Base-by-base conservation (phyloP, 2,888 invertebrate genomes). In the Limnephilus auricula region DNA sequence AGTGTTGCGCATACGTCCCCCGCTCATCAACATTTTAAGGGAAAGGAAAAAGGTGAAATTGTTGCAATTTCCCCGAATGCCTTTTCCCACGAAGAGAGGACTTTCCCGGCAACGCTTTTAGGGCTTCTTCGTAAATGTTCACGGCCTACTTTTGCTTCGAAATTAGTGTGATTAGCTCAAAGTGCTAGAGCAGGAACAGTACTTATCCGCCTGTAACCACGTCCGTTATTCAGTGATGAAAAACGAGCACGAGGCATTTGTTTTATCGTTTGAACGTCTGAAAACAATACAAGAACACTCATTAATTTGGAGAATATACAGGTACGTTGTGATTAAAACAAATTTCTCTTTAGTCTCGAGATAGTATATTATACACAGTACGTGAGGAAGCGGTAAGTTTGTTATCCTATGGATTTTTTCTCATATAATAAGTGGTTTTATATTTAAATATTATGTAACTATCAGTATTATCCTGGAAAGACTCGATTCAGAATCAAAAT, bases 141-240 rank as follows among this genome's bases (percentile, higher is more conserved):
- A 89, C 89, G 78, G 37, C 30, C 25, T 79, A 37, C 79, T 50
- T 37, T n/a, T n/a, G 25, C 65, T 40, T 31, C 89, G 12, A 79
- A 40, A 89, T 89, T 89, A 89, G 79, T 30, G 89, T 34, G 89
- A 89, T 89, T 89, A 79, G 30, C 89, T 79, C 37, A 37, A 86
- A 86, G 65, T 50, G 50, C 86, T 31, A 45, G 15, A 30, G 65
- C 86, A 32, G 65, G 45, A 50, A 65, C 84, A 18, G 84, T 18
- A 32, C 80, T 80, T 80, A 80, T 80, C 80, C 32, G 80, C 80
- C 31, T 65, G 25, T 65, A 65, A 65, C 65, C 65, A 25, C 65
- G 65, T 65, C 65, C 65, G 65, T 65, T 65, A 25, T 65, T 65
- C 65, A 65, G 65, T 25, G 65, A 65, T 65, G 65, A 65, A 65